Base-by-base conservation (phyloP, 1,140 invertebrate genomes). In the Platyscapa corneri region DNA sequence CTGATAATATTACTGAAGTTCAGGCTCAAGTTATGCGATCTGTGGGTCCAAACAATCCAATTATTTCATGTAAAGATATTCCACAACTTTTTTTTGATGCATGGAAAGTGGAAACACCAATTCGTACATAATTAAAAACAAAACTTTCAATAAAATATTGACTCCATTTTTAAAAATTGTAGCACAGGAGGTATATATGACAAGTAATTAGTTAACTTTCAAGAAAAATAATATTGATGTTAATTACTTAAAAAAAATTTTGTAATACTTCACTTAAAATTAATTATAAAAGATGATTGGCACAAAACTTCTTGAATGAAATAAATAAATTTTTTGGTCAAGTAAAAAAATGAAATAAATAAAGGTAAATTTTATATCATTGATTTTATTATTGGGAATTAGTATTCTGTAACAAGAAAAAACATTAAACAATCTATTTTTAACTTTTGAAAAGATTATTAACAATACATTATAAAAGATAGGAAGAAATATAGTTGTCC, bases 21-120 rank as follows among this genome's bases (percentile, higher is more conserved):
- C 98, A 98, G 89, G 94, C 94, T 14, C 93, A 95, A 87, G 97
- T 98, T 0, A 98, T 99, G 96, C 92, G 94, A 76, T 94, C 94
- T 0, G 88, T 95, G 0, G 92, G 90, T 1, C 72, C 90, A n/a
- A 92, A 92, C 3, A 97, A 97, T 93, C 94, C 94, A 0, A 93
- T 95, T 16, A 91, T 96, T 18, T 92, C 94, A 77, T 97, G 97
- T 89, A 92, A 92, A 64, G 93, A 95, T 75, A 89, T 96, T 60
- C 93, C 94, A 7, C 89, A 93, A 27, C 92, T 95, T 0, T 92
- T 95, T 86, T 94, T 97, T n/a, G 87, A 89, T 23, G 87, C 93
- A 0, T 97, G 96, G 96, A 93, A 89, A 56, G 81, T 30, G 49
- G 23, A 56, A 14, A 3, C 10, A 7, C 34, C 49, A 0, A 16